Evolutionary conservation across 2,113 vertebrate genomes (phyloP).

Genomic region (Haemorhous mexicanus): DNA sequence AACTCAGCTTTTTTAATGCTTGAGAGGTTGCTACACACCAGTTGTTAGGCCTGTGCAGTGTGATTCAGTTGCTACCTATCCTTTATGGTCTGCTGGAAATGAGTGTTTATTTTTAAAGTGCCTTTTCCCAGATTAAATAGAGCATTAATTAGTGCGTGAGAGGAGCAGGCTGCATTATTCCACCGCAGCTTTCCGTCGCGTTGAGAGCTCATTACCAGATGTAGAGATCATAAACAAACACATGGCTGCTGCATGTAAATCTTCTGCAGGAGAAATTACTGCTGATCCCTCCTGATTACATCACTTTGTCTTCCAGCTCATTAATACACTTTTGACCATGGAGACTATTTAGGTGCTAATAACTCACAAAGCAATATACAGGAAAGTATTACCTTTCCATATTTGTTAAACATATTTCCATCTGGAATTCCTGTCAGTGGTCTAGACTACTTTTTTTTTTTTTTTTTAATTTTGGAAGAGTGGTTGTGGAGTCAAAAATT

Average conservation of each 20-base stretch:
- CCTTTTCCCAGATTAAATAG: constrained; percentile 14
- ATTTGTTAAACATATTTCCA: background rate
- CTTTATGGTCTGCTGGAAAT: constrained; percentile 30
- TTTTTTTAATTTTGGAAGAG: background rate
- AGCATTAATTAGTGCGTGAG: constrained; percentile 33
- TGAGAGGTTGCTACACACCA: background rate
- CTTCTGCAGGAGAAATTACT: constrained; percentile 29
- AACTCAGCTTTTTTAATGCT: background rate
- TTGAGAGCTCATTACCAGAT: constrained; percentile 41
- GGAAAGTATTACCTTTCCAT: background rate
- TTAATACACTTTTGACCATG: background rate
- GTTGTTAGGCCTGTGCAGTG: background rate
- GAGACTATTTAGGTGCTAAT: constrained; percentile 1
- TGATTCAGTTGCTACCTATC: background rate
- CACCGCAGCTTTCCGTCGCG: constrained; percentile 12
- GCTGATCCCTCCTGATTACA: constrained; percentile 19
- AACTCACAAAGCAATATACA: background rate
- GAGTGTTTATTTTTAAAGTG: constrained; percentile 41
- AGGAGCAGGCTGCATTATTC: constrained; percentile 4
- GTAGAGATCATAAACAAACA: constrained; percentile 52
- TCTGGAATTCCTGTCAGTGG: background rate
- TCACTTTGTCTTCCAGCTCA: constrained; percentile 24
- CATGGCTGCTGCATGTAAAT: constrained; percentile 39
- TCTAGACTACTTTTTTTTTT: background rate
- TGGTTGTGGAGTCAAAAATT: background rate